Evolutionary conservation across 2,888 invertebrate species (phyloP), one percentile per base, ranked within the genome.

Genomic region (Euphydryas editha): DNA sequence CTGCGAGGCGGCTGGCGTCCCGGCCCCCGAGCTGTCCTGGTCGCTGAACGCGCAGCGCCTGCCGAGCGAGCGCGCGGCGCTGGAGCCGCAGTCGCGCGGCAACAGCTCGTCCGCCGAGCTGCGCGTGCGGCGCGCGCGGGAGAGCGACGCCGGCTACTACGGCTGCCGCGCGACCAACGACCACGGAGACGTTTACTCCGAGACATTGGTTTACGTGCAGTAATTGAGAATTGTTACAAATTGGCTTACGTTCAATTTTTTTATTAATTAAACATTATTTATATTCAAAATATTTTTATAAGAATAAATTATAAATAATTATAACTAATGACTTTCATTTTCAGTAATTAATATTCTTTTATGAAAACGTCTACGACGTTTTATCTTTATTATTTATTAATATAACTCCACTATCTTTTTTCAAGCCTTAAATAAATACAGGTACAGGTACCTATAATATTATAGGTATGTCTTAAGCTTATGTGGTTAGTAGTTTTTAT

Each of bases 131-230:
- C 81, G 81, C 7, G 80, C 80, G 0, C 78, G 82, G 65, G 81
- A 82, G 30, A 62, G 64, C 1, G 84, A 88, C 65, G 75, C 75
- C 1, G 91, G 91, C 0, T 90, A 88, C 59, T 91, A 90, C 57
- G 91, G 87, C 1, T 91, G 91, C 70, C 73, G 67, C 20, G 86
- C 82, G 1, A 71, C 73, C 1, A 90, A 87, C 20, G 76, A 78
- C 5, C 66, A 83, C 37, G 90, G 87, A 0, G 75, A 79, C 8
- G 72, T 81, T 2, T 89, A 88, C 56, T 75, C 78, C 0, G 90
- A 89, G 63, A 77, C 77, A 6, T 59, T 78, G 7, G 21, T 83
- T 2, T 62, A 60, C 54, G 67, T 72, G 15, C 63, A 67, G 36
- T 70, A 65, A 68, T 49, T 30, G n/a, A n/a, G n/a, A n/a, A n/a